phyloP scores from a whole-genome alignment of 2,113 vertebrate genomes.

The Callopanchax toddi region DNA sequence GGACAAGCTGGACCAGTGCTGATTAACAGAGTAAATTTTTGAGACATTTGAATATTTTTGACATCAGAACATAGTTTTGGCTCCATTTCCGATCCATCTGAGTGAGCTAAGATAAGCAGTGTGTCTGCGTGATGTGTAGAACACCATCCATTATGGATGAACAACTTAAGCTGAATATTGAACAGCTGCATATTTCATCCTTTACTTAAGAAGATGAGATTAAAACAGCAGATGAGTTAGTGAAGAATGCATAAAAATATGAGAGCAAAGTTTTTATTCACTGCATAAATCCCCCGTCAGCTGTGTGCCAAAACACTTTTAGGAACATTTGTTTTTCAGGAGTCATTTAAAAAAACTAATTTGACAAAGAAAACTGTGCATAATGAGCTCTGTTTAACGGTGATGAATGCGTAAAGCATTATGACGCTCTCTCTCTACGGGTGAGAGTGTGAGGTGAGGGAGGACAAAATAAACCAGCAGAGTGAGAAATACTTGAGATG shows the following conservation, averaged over 20 bases:
- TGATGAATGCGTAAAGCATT: not conserved
- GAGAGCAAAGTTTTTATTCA: slow-evolving; percentile 18
- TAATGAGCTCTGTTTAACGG: slow-evolving; percentile 3
- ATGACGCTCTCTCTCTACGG: not conserved
- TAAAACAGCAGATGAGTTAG: not conserved
- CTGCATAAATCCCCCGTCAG: slow-evolving; percentile 24
- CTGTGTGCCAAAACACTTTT: slow-evolving; percentile 6
- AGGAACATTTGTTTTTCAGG: slow-evolving; percentile 14
- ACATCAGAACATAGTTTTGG: not conserved
- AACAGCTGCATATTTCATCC: not conserved
- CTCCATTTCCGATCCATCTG: too few relatives aligned
- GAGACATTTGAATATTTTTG: too few relatives aligned
- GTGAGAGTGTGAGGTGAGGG: slow-evolving; percentile 1
- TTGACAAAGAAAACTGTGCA: slow-evolving; percentile 1
- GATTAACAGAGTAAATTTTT: too few relatives aligned
- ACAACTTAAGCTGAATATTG: too few relatives aligned
- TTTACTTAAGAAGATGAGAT: not conserved
- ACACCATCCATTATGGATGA: too few relatives aligned
- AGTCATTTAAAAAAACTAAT: slow-evolving; percentile 30
- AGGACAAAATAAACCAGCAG: slow-evolving; percentile 13
- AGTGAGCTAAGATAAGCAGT: too few relatives aligned
- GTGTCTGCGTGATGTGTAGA: too few relatives aligned
- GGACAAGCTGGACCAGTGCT: too few relatives aligned
- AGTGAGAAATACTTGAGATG: slow-evolving; percentile 18
- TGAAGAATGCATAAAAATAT: slow-evolving; percentile 40